Percentiles rank a stretch among this genome's conserved stretches.
These are phyloP conservation scores for Artibeus jamaicensis DNA, from an alignment of 2,797 vertebrate genomes.

Conservation along the genomic window DNA sequence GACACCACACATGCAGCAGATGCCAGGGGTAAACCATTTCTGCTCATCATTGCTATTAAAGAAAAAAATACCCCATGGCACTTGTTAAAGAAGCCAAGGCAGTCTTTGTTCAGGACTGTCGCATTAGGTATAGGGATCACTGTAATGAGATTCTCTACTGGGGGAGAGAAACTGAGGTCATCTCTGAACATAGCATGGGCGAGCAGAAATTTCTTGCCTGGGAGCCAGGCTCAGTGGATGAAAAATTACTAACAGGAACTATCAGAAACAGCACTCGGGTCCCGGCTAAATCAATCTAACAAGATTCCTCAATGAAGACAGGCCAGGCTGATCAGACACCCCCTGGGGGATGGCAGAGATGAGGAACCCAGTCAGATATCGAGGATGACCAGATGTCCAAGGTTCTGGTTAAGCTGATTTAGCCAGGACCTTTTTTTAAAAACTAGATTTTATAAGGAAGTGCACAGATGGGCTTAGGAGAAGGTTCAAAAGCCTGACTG, in stretches of 20 bases:
- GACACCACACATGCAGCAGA: neutral
- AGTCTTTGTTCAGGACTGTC: neutral
- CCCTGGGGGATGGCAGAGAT: neutral
- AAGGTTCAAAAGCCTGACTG: neutral
- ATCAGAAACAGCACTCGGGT: no score
- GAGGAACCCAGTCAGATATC: neutral
- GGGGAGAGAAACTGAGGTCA: neutral
- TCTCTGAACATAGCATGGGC: neutral
- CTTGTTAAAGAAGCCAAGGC: neutral
- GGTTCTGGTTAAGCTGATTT: neutral
- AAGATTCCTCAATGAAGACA: neutral
- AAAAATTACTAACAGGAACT: neutral
- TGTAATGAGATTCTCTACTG: neutral
- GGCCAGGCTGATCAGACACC: neutral
- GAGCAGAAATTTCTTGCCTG: neutral
- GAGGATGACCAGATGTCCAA: neutral
- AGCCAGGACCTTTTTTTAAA: neutral
- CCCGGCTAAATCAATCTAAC: neutral
- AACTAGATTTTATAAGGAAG: neutral
- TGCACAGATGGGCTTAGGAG: neutral
- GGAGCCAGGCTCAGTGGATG: neutral
- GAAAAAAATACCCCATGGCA: neutral
- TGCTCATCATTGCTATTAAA: neutral
- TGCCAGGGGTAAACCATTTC: neutral
- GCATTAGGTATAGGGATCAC: neutral